These are phyloP conservation scores for Agonopterix heracliana DNA, from an alignment of 2,888 invertebrate species.

Conservation along the genomic window DNA sequence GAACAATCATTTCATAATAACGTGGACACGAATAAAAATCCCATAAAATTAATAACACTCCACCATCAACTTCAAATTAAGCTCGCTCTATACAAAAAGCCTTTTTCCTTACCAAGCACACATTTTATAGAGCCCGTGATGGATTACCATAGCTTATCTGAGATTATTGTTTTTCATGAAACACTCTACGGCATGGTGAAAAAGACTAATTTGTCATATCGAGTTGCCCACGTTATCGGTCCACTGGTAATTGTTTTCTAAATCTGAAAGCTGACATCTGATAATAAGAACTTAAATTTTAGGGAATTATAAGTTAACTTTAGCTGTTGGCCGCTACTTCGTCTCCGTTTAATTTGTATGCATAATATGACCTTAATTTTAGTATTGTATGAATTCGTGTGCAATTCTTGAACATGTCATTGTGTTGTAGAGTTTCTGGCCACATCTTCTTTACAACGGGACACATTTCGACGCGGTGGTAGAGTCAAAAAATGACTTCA, in stretches of 20 bases:
- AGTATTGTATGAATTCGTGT: too few relatives aligned
- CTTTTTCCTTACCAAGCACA: slow-evolving; percentile 16
- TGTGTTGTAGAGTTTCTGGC: too few relatives aligned
- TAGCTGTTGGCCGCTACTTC: too few relatives aligned
- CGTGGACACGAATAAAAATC: neutral
- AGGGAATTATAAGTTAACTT: neutral
- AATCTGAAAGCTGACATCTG: slow-evolving; percentile 38
- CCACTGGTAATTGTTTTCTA: slow-evolving; percentile 34
- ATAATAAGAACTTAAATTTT: slow-evolving; percentile 25
- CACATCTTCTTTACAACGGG: too few relatives aligned
- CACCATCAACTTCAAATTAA: slow-evolving; percentile 23
- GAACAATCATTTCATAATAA: neutral
- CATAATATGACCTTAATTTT: too few relatives aligned
- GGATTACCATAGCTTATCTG: slow-evolving; percentile 39
- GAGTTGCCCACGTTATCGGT: slow-evolving; percentile 24
- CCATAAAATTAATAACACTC: slow-evolving; percentile 4
- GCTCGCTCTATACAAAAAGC: slow-evolving; percentile 13
- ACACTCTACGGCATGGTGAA: slow-evolving; percentile 21
- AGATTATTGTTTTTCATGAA: slow-evolving; percentile 50
- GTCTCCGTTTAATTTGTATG: too few relatives aligned
- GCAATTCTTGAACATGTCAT: too few relatives aligned
- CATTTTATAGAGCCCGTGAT: slow-evolving; percentile 29
- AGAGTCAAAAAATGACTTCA: too few relatives aligned
- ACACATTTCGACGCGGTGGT: too few relatives aligned
- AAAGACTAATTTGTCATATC: slow-evolving; percentile 46